Evolutionary conservation across 2,888 invertebrate genomes (phyloP).

Genomic region (Melanotus villosus): DNA sequence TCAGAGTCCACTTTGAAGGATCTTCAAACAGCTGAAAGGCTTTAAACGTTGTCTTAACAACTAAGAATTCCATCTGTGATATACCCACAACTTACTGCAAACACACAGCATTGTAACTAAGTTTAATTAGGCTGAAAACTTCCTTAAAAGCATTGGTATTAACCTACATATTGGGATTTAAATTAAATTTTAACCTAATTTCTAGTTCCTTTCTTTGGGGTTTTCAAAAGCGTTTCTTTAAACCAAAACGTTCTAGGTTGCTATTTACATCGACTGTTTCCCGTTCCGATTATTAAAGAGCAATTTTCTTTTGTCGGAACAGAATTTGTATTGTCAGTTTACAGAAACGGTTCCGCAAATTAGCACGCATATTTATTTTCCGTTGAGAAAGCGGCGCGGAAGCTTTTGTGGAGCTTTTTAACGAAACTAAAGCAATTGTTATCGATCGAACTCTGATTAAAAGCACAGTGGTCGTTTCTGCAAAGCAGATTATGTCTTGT

Average conservation of each 20-base stretch:
- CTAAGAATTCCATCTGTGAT: neutral
- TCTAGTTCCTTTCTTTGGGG: too few species aligned
- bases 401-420: slow-evolving; percentile 32
- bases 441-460: slow-evolving; percentile 36
- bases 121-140: slow-evolving; percentile 2
- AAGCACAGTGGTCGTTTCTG: slow-evolving; percentile 20
- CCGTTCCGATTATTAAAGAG: slow-evolving; percentile 22
- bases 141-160: too few species aligned
- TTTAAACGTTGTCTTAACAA: neutral
- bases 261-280: slow-evolving; percentile 8
- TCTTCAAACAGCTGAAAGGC: slow-evolving; percentile 22
- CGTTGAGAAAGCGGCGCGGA: slow-evolving; percentile 26
- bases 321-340: slow-evolving; percentile 29
- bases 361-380: slow-evolving; percentile 37
- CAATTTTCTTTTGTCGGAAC: slow-evolving; percentile 22
- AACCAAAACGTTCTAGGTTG: neutral
- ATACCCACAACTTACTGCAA: neutral
- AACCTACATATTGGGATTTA: too few species aligned
- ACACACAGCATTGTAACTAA: neutral
- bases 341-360: slow-evolving; percentile 27
- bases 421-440: slow-evolving; percentile 35
- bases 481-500: slow-evolving; percentile 36
- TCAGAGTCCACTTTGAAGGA: slow-evolving; percentile 22
- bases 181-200: too few species aligned
- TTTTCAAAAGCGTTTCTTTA: too few species aligned